A percentile compares a stretch with the other conserved stretches of the same genome.
Conservation (phyloP, 2,113 vertebrate species). For the Mohoua ochrocephala region DNA sequence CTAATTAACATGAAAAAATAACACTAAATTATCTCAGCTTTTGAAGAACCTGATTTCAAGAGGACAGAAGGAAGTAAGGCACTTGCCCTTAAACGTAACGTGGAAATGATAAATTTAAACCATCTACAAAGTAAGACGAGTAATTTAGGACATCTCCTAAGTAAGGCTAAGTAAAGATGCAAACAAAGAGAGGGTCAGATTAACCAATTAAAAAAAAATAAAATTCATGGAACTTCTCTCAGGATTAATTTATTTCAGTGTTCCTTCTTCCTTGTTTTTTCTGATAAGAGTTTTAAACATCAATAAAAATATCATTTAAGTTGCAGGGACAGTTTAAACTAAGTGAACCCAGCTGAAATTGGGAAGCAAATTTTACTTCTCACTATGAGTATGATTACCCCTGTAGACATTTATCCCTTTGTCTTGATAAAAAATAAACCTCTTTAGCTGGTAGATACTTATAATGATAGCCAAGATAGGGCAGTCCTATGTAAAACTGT, state of each 20-base stretch:
- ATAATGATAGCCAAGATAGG: background rate
- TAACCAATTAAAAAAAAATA: background rate
- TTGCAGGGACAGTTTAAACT: background rate
- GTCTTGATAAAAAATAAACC: background rate
- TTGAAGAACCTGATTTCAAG: background rate
- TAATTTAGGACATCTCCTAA: background rate
- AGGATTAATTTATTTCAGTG: background rate
- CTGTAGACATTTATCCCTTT: background rate
- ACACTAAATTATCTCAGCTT: background rate
- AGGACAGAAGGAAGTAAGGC: background rate
- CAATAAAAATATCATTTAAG: background rate
- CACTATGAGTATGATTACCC: background rate
- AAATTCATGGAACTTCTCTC: background rate
- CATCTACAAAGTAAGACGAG: background rate
- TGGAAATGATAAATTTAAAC: background rate
- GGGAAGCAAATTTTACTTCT: background rate
- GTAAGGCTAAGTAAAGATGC: background rate
- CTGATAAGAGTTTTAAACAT: background rate
- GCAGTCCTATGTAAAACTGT: background rate
- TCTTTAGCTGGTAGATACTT: background rate
- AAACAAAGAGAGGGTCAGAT: background rate
- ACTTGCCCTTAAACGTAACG: background rate
- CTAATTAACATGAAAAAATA: background rate
- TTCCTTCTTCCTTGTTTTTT: background rate
- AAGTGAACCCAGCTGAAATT: background rate